Evolutionary conservation across 2,888 invertebrate genomes (phyloP).

Genomic region (Hemicrepidius hirtus): DNA sequence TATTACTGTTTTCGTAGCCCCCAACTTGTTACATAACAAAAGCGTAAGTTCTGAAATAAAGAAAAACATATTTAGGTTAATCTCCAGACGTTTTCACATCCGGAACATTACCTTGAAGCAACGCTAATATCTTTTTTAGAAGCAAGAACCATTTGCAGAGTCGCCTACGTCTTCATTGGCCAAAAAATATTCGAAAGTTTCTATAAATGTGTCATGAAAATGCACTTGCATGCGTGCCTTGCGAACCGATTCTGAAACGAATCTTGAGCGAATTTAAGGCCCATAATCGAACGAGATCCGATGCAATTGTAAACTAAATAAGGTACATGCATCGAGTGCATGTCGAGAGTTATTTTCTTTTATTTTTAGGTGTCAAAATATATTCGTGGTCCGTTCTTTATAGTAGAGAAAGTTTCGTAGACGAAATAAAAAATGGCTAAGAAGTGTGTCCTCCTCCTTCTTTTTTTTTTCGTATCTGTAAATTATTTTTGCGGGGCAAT

Average conservation of each 20-base stretch:
- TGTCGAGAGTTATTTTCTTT: slow-evolving; percentile 47
- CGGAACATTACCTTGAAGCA: slow-evolving; percentile 15
- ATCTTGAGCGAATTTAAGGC: slow-evolving; percentile 39
- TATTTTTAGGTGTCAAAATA: slow-evolving; percentile 56
- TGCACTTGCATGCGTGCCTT: slow-evolving; percentile 51
- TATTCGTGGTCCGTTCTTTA: slow-evolving; percentile 54
- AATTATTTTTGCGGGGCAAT: slow-evolving; percentile 44
- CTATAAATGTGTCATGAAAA: slow-evolving; percentile 59
- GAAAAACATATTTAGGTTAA: slow-evolving; percentile 36
- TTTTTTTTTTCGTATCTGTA: slow-evolving; percentile 38
- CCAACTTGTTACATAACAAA: background rate
- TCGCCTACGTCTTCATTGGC: slow-evolving; percentile 53
- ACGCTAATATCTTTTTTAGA: slow-evolving; percentile 47
- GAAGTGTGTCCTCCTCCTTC: slow-evolving; percentile 5
- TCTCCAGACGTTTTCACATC: slow-evolving; percentile 31
- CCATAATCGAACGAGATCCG: slow-evolving; percentile 19
- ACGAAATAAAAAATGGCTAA: slow-evolving; percentile 49
- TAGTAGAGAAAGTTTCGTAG: slow-evolving; percentile 58
- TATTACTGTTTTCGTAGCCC: too few relatives aligned
- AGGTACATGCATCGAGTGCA: slow-evolving; percentile 51
- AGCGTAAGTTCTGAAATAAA: background rate
- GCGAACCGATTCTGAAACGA: slow-evolving; percentile 48
- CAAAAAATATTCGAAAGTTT: slow-evolving; percentile 60
- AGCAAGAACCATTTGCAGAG: slow-evolving; percentile 32
- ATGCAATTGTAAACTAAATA: slow-evolving; percentile 45